Conservation (phyloP, 2,113 vertebrate genomes). For the Bujurquina vittata region DNA sequence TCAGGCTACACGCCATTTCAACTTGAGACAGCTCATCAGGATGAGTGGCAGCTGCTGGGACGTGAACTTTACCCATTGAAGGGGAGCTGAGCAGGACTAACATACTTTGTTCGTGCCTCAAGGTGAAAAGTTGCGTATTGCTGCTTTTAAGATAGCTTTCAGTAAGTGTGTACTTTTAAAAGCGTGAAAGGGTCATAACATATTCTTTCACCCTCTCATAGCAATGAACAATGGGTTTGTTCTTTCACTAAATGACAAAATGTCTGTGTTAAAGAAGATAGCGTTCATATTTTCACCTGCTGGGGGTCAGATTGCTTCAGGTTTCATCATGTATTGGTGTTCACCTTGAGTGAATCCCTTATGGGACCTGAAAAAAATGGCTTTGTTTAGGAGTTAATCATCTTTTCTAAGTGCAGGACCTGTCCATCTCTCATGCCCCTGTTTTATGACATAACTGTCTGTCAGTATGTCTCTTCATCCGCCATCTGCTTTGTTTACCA, state of each 20-base stretch:
- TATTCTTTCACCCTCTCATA: neutral
- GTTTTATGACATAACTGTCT: constrained; percentile 37
- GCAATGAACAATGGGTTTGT: constrained; percentile 2
- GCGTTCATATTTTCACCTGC: constrained; percentile 52
- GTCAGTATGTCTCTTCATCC: constrained; percentile 45
- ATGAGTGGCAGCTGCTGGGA: constrained; percentile 52
- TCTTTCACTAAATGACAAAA: constrained; percentile 47
- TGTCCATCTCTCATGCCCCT: constrained; percentile 52
- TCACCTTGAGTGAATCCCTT: constrained; percentile 69
- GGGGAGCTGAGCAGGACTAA: neutral
- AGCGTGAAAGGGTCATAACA: constrained; percentile 11
- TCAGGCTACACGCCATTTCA: constrained; percentile 41
- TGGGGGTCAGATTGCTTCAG: constrained; percentile 68
- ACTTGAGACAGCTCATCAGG: constrained; percentile 44
- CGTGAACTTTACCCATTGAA: constrained; percentile 48
- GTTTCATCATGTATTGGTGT: constrained; percentile 77
- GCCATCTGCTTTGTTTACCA: constrained; percentile 42
- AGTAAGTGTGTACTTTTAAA: constrained; percentile 10
- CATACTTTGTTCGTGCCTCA: constrained; percentile 9
- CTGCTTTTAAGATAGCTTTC: constrained; percentile 29
- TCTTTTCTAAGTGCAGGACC: constrained; percentile 39
- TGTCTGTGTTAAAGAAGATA: constrained; percentile 23
- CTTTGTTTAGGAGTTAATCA: constrained; percentile 62
- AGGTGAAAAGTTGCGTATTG: constrained; percentile 31
- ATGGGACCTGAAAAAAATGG: constrained; percentile 44